Percentiles rank a stretch among this genome's conserved stretches.
Evolutionary conservation across 1,140 invertebrate species (phyloP).

Genomic region (Adoxophyes honmai): DNA sequence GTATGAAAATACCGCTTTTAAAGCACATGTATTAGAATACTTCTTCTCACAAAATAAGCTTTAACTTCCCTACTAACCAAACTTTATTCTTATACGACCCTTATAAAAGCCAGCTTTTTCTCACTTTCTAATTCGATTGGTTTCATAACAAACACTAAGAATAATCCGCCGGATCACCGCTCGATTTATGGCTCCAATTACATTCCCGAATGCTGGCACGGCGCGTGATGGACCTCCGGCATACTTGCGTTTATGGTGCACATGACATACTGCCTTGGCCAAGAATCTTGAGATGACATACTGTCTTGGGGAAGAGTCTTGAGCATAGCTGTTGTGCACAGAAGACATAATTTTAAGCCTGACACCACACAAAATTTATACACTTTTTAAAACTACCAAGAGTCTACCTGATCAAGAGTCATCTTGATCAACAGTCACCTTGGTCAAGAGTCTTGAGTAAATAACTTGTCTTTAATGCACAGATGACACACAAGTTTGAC

Average conservation of each 20-base stretch:
- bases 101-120: too few relatives aligned
- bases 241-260: not conserved
- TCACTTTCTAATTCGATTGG: constrained; percentile 2
- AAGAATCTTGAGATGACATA: not conserved
- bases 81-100: too few relatives aligned
- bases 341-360: not conserved
- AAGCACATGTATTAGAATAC: too few relatives aligned
- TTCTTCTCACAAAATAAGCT: too few relatives aligned
- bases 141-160: not conserved
- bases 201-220: not conserved
- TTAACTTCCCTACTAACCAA: too few relatives aligned
- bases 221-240: not conserved
- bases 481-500: too few relatives aligned
- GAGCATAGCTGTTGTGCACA: not conserved
- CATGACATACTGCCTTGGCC: not conserved
- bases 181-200: constrained; percentile 8
- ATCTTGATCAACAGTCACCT: too few relatives aligned
- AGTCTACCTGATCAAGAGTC: too few relatives aligned
- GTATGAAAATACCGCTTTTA: too few relatives aligned
- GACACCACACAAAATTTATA: not conserved
- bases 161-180: not conserved
- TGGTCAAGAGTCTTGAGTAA: too few relatives aligned
- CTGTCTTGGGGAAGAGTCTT: not conserved
- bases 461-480: too few relatives aligned
- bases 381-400: too few relatives aligned